Evolutionary conservation across 1,140 invertebrate species (phyloP).

Genomic region (Capitella teleta): DNA sequence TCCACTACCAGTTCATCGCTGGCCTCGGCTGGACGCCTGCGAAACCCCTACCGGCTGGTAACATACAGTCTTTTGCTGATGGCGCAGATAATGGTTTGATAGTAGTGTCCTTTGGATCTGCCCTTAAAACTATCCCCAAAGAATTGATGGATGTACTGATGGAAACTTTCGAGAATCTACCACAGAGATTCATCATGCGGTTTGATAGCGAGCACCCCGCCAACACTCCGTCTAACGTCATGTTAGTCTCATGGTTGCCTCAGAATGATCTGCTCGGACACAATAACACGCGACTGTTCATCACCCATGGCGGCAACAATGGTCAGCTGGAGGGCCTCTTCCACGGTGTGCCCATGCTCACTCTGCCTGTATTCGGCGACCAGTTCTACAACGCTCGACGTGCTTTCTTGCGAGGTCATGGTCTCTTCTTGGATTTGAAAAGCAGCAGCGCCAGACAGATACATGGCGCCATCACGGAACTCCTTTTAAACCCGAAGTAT

Average conservation of each 20-base stretch:
- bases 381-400: conserved; percentile 44
- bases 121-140: conserved; percentile 1
- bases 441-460: conserved; percentile 22
- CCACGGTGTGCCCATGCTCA: conserved; percentile 59
- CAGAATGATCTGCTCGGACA: conserved; percentile 66
- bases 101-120: conserved; percentile 10
- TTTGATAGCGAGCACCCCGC: conserved; percentile 44
- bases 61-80: not conserved
- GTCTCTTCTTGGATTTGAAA: conserved; percentile 23
- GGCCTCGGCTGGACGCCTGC: not conserved
- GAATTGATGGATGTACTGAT: conserved; percentile 28
- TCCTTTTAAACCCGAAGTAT: conserved; percentile 13
- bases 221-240: conserved; percentile 55
- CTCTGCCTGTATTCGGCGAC: conserved; percentile 60
- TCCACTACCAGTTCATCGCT: conserved; percentile 5
- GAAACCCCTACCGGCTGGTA: conserved; percentile 1
- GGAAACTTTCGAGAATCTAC: conserved; percentile 41
- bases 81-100: conserved; percentile 4
- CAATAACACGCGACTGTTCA: conserved; percentile 47
- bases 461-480: conserved; percentile 16
- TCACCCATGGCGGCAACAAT: conserved; percentile 62
- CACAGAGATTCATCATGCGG: conserved; percentile 47
- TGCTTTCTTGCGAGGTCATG: conserved; percentile 31
- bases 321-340: conserved; percentile 61
- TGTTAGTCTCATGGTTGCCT: conserved; percentile 61